Evolutionary conservation across 2,113 vertebrate species (phyloP).

Genomic region (Himantopus leucocephalus): DNA sequence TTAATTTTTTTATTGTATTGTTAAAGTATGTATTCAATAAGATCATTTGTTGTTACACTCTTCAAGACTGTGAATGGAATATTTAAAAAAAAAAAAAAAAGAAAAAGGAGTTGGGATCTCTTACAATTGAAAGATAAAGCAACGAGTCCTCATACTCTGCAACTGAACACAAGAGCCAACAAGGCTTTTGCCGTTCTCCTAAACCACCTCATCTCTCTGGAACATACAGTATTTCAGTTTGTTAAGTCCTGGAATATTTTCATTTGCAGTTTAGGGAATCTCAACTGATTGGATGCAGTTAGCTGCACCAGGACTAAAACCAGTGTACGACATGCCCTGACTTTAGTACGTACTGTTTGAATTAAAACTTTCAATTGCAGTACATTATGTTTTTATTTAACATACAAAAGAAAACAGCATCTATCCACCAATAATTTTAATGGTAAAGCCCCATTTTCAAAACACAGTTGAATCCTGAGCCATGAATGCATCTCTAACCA

Average conservation of each 20-base stretch:
- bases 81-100: neutral
- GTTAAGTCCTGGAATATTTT: neutral
- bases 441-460: neutral
- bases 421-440: neutral
- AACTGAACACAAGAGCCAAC: neutral
- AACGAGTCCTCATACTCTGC: neutral
- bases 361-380: neutral
- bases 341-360: neutral
- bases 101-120: neutral
- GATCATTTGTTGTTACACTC: fast-evolving
- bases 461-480: neutral
- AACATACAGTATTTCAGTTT: neutral
- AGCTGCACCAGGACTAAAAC: neutral
- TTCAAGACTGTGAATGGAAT: neutral
- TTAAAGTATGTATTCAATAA: neutral
- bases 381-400: neutral
- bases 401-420: neutral
- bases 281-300: neutral
- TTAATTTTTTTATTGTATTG: neutral
- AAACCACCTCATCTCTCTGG: neutral
- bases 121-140: neutral
- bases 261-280: neutral
- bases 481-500: neutral
- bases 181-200: neutral
- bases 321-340: neutral